Evolutionary conservation across 2,888 invertebrate species (phyloP).

Genomic region (Drosophila macrospina): DNA sequence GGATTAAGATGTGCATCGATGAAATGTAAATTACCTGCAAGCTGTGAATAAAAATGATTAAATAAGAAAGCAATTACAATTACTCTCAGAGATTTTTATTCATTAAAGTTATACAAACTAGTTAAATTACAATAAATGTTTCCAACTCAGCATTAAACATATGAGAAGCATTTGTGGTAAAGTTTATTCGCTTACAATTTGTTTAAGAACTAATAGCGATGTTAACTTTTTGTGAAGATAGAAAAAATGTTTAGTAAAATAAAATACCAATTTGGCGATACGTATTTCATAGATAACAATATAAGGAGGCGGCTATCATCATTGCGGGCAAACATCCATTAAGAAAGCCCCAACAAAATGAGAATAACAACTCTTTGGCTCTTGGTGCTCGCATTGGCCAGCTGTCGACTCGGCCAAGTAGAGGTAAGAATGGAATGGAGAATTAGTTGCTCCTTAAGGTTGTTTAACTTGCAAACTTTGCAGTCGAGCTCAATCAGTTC

Average conservation of each 20-base stretch:
- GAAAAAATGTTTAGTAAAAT: background rate
- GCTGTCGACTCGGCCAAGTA: conserved; percentile 48
- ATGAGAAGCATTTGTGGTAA: too few relatives aligned
- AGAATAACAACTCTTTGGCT: conserved; percentile 53
- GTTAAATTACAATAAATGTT: too few relatives aligned
- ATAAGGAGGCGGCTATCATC: conserved; percentile 22
- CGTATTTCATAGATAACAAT: conserved; percentile 1
- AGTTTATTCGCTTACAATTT: too few relatives aligned
- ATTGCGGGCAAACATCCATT: background rate
- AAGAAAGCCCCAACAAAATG: conserved; percentile 37
- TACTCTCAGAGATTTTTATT: background rate
- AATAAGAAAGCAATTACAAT: background rate
- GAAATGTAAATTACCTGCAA: conserved; percentile 19
- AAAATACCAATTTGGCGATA: background rate
- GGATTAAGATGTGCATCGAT: conserved; percentile 20
- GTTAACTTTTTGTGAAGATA: background rate
- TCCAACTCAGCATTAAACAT: too few relatives aligned
- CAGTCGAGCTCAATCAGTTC: conserved; percentile 35
- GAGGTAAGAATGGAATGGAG: conserved; percentile 37
- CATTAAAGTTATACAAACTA: too few relatives aligned
- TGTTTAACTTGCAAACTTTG: background rate
- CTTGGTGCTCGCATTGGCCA: conserved; percentile 41
- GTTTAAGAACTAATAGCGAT: too few relatives aligned
- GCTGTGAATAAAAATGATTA: background rate
- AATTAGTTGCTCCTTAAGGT: background rate